Conservation (phyloP, 2,797 vertebrate species). For the Pangasius larnaudii region DNA sequence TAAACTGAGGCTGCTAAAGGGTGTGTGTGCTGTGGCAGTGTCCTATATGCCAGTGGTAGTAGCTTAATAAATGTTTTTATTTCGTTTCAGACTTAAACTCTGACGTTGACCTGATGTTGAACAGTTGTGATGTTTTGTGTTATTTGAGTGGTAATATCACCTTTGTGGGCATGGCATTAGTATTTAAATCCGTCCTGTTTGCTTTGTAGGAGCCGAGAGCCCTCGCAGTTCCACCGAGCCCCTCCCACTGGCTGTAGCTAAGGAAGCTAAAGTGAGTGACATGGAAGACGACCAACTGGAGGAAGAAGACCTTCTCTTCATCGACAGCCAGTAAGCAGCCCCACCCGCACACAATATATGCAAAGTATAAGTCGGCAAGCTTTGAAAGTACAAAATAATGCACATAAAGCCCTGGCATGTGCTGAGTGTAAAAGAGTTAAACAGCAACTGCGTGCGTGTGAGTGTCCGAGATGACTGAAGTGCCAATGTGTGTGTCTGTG, state of each 20-base stretch:
- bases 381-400: not conserved
- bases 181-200: not conserved
- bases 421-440: not conserved
- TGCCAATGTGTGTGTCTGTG: conserved; percentile 3
- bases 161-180: not conserved
- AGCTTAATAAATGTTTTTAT: not conserved
- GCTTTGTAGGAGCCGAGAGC: conserved; percentile 79
- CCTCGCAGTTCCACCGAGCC: conserved; percentile 80
- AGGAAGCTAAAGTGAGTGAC: conserved; percentile 94
- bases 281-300: conserved; percentile 91
- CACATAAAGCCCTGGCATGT: too few relatives aligned
- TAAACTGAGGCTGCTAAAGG: not conserved
- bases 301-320: conserved; percentile 86
- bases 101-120: not conserved
- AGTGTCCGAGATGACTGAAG: not conserved
- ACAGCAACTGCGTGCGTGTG: not conserved
- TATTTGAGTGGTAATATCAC: not conserved
- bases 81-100: not conserved
- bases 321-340: conserved; percentile 84
- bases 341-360: not conserved
- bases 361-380: not conserved
- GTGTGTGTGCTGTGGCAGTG: not conserved
- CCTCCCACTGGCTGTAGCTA: conserved; percentile 88
- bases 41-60: not conserved
- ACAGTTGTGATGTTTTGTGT: not conserved